Percentiles rank a stretch among this genome's conserved stretches.
Evolutionary conservation across 1,140 invertebrate species (phyloP).

Genomic region (Amyelois transitella): DNA sequence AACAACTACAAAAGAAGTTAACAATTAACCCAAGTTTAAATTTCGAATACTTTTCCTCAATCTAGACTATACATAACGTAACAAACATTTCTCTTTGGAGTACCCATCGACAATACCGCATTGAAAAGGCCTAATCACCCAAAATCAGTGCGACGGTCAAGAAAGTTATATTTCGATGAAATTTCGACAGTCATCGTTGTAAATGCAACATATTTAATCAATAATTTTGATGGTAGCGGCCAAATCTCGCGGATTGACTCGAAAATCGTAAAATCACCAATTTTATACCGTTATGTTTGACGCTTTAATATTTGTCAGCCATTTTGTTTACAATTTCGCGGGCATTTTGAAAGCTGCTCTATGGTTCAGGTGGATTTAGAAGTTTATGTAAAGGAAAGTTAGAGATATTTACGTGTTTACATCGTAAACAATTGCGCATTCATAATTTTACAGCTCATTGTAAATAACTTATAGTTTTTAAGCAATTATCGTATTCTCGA

Average conservation of each 20-base stretch:
- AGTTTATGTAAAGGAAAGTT: background rate
- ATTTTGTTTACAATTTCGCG: conserved; percentile 5
- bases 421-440: background rate
- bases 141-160: background rate
- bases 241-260: conserved; percentile 1
- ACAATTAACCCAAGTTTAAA: too few species aligned
- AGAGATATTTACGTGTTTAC: background rate
- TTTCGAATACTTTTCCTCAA: too few species aligned
- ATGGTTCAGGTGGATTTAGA: background rate
- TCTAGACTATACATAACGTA: too few species aligned
- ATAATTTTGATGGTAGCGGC: conserved; percentile 2
- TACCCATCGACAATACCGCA: background rate
- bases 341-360: conserved; percentile 1
- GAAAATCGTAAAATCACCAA: conserved; percentile 1
- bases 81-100: background rate
- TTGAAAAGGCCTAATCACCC: background rate
- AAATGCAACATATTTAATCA: conserved; percentile 1
- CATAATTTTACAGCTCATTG: background rate
- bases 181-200: background rate
- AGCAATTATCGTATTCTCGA: too few species aligned
- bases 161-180: background rate
- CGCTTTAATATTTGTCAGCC: conserved; percentile 3
- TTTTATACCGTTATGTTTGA: conserved; percentile 1
- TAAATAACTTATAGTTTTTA: too few species aligned
- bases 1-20: too few species aligned